Conservation (phyloP, 2,113 vertebrate genomes). For the Periophthalmus modestus region DNA sequence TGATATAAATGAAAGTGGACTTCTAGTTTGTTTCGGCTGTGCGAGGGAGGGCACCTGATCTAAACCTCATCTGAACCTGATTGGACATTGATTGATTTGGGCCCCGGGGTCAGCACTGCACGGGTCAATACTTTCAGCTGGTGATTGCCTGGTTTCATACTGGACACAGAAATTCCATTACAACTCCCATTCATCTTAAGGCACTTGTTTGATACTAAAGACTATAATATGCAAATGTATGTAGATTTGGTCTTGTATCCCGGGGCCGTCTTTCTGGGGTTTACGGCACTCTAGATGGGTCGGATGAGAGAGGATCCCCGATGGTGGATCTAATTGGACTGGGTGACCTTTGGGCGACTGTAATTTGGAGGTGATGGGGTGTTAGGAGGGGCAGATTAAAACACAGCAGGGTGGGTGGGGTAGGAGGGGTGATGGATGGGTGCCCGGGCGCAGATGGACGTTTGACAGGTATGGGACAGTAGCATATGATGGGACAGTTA, state of each 20-base stretch:
- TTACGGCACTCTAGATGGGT: conserved; percentile 44
- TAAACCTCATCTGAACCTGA: conserved; percentile 57
- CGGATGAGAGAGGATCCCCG: conserved; percentile 56
- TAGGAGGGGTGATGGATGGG: conserved; percentile 61
- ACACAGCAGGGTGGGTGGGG: conserved; percentile 47
- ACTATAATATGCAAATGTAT: neutral
- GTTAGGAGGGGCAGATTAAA: conserved; percentile 64
- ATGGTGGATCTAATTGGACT: conserved; percentile 74
- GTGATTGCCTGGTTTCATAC: conserved; percentile 50
- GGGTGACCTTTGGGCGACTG: conserved; percentile 70
- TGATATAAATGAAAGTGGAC: neutral
- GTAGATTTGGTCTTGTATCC: conserved; percentile 8
- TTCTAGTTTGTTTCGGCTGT: conserved; percentile 17
- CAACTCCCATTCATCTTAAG: conserved; percentile 26
- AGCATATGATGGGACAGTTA: conserved; percentile 59
- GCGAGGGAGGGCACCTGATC: conserved; percentile 18
- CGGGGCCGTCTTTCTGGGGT: conserved; percentile 22
- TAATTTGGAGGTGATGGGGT: conserved; percentile 63
- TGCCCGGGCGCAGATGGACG: conserved; percentile 50
- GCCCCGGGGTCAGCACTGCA: conserved; percentile 40
- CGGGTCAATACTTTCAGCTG: conserved; percentile 54
- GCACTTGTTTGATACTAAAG: neutral
- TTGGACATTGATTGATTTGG: conserved; percentile 69
- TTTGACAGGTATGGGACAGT: conserved; percentile 58
- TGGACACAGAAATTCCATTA: conserved; percentile 47